Conservation (phyloP, 2,888 invertebrate genomes). For the Brenthis daphne region DNA sequence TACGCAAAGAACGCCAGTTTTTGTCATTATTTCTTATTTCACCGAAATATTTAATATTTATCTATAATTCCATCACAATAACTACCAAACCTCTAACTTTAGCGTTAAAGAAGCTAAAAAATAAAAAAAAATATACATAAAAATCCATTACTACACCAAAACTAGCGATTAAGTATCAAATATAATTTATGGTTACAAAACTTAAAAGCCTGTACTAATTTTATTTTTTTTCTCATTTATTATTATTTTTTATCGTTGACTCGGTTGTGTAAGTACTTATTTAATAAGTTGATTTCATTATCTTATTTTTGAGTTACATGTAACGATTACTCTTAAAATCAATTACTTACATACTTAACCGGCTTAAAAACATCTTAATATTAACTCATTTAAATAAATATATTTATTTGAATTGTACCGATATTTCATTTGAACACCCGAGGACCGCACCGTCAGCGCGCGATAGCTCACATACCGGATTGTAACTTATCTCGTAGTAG, state of each 20-base stretch:
- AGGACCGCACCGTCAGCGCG: slow-evolving; percentile 49
- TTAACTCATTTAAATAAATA: slow-evolving; percentile 76
- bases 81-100: slow-evolving; percentile 66
- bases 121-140: slow-evolving; percentile 48
- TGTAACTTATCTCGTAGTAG: slow-evolving; percentile 58
- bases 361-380: slow-evolving; percentile 73
- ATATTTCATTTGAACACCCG: slow-evolving; percentile 71
- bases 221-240: slow-evolving; percentile 35
- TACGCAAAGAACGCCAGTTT: slow-evolving; percentile 42
- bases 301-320: slow-evolving; percentile 68
- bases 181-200: slow-evolving; percentile 49
- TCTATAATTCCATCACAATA: slow-evolving; percentile 38
- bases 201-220: slow-evolving; percentile 54
- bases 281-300: slow-evolving; percentile 70
- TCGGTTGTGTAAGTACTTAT: slow-evolving; percentile 84
- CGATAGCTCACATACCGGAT: slow-evolving; percentile 80
- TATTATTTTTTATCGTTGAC: slow-evolving; percentile 66
- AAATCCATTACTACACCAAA: slow-evolving; percentile 74
- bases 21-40: slow-evolving; percentile 38
- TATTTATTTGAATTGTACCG: slow-evolving; percentile 71
- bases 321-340: slow-evolving; percentile 74
- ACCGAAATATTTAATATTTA: slow-evolving; percentile 40
- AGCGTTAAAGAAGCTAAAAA: slow-evolving; percentile 60
- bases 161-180: slow-evolving; percentile 58
- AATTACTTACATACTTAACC: slow-evolving; percentile 75